Base-by-base conservation (phyloP, 1,140 invertebrate species). In the Meloidogyne exigua region DNA sequence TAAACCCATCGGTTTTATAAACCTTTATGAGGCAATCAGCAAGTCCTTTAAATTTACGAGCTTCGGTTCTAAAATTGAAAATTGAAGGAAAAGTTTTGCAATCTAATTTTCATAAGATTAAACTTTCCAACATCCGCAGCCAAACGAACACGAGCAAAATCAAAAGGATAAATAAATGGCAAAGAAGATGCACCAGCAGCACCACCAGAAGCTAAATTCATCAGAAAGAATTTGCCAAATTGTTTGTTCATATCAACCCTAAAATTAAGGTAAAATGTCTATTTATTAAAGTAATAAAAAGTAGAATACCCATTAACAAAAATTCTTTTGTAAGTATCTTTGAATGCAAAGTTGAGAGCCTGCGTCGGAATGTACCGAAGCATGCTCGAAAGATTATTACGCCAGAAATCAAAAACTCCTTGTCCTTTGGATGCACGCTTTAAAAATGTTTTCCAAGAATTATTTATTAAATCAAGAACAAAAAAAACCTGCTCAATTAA, bases 151-250 rank as follows among this genome's bases (percentile, higher is more conserved):
- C 88, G 79, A 68, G 88, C 88, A 75, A 88, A 88, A 80, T 88
- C 88, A 18, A 88, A 80, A 26, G 88, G 88, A 76, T 89, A 89
- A 32, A 88, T 88, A 78, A 88, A 88, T 78, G 87, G 87, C n/a
- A 89, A 80, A 15, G 87, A 88, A 13, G 88, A 88, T 42, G 87
- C 87, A 78, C 87, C 88, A 76, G 88, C 88, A 66, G 87, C 87
- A 75, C 88, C 88, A 77, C 88, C 88, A 72, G 86, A 86, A 28
- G 88, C 86, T 72, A 88, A 77, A 79, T 89, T 89, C 72, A 93
- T 93, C 80, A 90, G 88, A 88, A 95, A 95, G 85, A 93, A 93
- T 85, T 91, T 91, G 91, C 92, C 92, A 91, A 95, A 95, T 83
- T 94, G 92, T 75, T 91, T 93, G 81, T 93, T 91, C 89, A 94